phyloP scores from a whole-genome alignment of 1,140 invertebrate genomes.

The Heliconius eleuchia region DNA sequence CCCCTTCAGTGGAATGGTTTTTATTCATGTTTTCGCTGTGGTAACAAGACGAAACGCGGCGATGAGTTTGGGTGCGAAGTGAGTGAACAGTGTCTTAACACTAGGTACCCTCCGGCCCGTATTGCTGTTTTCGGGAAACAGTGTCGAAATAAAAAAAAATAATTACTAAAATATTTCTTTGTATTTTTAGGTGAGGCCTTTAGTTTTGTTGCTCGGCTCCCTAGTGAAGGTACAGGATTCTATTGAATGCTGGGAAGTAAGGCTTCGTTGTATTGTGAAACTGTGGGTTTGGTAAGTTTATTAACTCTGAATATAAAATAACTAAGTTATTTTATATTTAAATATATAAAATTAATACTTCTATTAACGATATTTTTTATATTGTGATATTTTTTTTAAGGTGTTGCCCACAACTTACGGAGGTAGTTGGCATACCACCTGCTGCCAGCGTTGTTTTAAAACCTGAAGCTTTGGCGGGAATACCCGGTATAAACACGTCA shows the following conservation, averaged over 20 bases:
- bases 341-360: no score
- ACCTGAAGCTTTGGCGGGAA: slow-evolving; percentile 59
- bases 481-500: slow-evolving; percentile 68
- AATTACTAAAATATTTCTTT: neutral
- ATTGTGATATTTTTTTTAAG: slow-evolving; percentile 43
- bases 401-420: slow-evolving; percentile 79
- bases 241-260: slow-evolving; percentile 95
- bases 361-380: no score
- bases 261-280: slow-evolving; percentile 92
- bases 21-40: no score
- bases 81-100: no score
- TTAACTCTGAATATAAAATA: neutral
- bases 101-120: no score
- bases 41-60: no score
- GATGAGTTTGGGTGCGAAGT: no score
- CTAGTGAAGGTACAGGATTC: slow-evolving; percentile 94
- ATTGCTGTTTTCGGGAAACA: no score
- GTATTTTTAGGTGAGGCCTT: slow-evolving; percentile 86
- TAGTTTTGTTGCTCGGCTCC: slow-evolving; percentile 92
- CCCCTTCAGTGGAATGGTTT: no score
- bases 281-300: slow-evolving; percentile 77
- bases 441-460: slow-evolving; percentile 65
- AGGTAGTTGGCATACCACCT: slow-evolving; percentile 72
- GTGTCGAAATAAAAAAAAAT: no score
- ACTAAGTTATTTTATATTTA: no score